phyloP scores from a whole-genome alignment of 2,888 invertebrate species.

The Spisula solida region DNA sequence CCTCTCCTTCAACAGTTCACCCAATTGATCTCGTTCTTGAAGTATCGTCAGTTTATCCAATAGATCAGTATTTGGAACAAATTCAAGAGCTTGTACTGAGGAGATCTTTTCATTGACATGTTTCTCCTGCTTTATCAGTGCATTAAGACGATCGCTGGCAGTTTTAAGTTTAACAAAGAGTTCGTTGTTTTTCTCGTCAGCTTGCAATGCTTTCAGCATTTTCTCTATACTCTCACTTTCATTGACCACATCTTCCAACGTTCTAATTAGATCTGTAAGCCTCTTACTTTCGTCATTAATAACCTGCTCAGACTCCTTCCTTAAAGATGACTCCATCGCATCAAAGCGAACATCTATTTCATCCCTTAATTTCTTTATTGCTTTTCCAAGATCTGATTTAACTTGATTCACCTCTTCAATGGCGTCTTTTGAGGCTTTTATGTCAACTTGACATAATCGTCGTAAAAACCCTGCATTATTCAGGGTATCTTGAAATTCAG shows the following conservation, averaged over 20 bases:
- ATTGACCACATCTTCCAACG: not conserved
- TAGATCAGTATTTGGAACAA: not conserved
- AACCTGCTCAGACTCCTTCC: not conserved
- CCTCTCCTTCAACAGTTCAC: not conserved
- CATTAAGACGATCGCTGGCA: not conserved
- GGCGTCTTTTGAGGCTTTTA: not conserved
- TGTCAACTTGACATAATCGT: not conserved
- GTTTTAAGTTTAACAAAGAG: not conserved
- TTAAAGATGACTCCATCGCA: not conserved
- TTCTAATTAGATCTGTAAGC: not conserved
- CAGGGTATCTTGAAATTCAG: not conserved
- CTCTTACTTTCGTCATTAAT: not conserved
- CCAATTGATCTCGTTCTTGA: not conserved
- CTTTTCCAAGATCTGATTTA: not conserved
- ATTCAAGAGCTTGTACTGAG: not conserved
- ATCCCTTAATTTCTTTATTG: not conserved
- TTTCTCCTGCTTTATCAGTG: not conserved
- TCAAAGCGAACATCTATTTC: not conserved
- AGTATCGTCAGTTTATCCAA: not conserved
- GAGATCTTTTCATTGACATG: not conserved
- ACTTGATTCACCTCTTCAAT: not conserved
- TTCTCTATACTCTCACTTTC: not conserved
- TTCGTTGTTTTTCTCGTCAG: not conserved
- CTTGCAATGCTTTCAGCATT: not conserved
- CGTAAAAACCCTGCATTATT: not conserved